Evolutionary conservation across 2,888 invertebrate species (phyloP), one percentile per base, ranked within the genome.

Genomic region (Eretmocerus hayati): DNA sequence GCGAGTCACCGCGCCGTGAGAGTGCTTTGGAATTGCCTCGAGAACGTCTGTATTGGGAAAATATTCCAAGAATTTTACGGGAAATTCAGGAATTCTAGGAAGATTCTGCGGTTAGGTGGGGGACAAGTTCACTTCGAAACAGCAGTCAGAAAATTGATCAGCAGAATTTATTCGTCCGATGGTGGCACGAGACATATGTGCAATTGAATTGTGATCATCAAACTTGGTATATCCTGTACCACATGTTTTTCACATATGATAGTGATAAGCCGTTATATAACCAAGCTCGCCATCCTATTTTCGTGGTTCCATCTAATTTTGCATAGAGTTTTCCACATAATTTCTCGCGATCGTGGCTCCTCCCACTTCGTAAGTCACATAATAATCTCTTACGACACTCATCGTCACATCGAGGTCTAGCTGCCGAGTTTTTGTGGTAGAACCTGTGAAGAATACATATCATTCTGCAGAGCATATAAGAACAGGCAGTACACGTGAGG

Each of bases 381-480:
- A 92, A 75, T 64, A 90, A 76, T 37, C 90, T 79, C 71, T 90
- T 90, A 54, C 86, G 85, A 62, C 92, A 93, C 59, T 88, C 88
- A 6, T 84, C 83, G 70, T 89, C 87, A 67, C 92, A 93, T 0
- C 75, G 69, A 9, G 90, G 86, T 33, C 87, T 80, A 0, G 86
- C 85, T 0, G 90, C 89, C 49, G 90, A 90, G 66, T 87, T 90
- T 73, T 91, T 91, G 80, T 89, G 89, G 69, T 91, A 91, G 68
- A 89, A 84, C 63, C 90, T 90, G 11, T 31, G 22, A 21, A 30
- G n/a, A 20, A n/a, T 33, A 31, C 3, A 32, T 26, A 19, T 16
- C 15, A 20, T 37, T 11, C 8, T 20, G 13, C 20, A 11, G n/a
- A 3, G 3, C 19, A 16, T n/a, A n/a, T 20, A 20, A 22, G 21